Conservation (phyloP, 2,888 invertebrate genomes). For the Glyphotaelius pellucidus region DNA sequence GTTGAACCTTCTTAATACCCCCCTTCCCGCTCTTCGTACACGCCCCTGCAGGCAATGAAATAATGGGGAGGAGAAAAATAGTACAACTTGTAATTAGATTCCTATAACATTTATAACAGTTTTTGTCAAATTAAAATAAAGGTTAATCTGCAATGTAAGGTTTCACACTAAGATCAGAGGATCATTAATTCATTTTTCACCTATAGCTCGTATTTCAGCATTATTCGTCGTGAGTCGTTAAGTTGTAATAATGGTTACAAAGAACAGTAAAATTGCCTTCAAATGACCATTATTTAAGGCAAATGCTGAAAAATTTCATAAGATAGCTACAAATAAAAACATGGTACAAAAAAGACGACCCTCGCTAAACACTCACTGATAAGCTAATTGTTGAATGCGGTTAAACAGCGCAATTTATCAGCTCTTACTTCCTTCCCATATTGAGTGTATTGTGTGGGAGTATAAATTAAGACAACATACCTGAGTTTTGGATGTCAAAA, state of each 20-base stretch:
- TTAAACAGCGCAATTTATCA: conserved; percentile 46
- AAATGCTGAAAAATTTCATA: background rate
- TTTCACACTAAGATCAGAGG: background rate
- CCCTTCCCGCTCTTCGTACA: too few species aligned
- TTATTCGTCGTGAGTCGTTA: background rate
- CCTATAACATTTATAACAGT: background rate
- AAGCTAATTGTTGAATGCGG: conserved; percentile 29
- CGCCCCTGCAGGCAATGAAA: background rate
- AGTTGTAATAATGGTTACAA: background rate
- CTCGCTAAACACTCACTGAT: background rate
- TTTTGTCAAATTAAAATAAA: background rate
- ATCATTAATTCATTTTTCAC: background rate
- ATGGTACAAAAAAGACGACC: background rate
- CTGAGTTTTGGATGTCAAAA: conserved; percentile 97
- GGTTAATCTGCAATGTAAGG: background rate
- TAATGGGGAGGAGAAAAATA: background rate
- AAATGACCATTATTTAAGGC: background rate
- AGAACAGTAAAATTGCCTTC: background rate
- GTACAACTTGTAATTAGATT: background rate
- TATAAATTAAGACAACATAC: conserved; percentile 74
- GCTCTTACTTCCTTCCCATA: conserved; percentile 55
- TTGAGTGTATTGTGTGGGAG: conserved; percentile 52
- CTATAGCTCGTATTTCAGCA: background rate
- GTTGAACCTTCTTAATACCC: too few species aligned
- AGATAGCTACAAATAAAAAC: background rate